Conservation (phyloP, 1,140 invertebrate species). For the Campoletis sonorensis region DNA sequence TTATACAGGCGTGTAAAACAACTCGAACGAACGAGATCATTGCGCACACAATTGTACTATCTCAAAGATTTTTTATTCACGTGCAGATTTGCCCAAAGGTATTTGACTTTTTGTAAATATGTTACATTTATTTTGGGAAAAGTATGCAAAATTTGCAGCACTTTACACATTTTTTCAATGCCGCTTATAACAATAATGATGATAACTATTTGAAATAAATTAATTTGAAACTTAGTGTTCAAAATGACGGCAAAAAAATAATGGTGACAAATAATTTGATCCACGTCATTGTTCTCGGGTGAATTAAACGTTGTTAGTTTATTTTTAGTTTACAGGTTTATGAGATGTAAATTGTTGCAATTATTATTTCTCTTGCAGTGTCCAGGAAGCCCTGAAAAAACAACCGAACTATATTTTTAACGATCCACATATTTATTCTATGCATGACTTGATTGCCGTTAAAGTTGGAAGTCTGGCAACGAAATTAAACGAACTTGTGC, state of each 20-base stretch:
- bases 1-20: conserved; percentile 81
- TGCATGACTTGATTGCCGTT: conserved; percentile 85
- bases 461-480: conserved; percentile 80
- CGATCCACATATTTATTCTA: conserved; percentile 86
- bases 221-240: too few relatives aligned
- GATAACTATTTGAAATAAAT: too few relatives aligned
- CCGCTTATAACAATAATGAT: too few relatives aligned
- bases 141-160: too few relatives aligned
- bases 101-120: conserved; percentile 29
- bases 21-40: conserved; percentile 79
- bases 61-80: conserved; percentile 83
- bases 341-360: neutral
- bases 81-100: conserved; percentile 82
- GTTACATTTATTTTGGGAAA: conserved; percentile 16
- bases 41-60: conserved; percentile 82
- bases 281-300: too few relatives aligned
- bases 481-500: conserved; percentile 80
- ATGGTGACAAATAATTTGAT: too few relatives aligned
- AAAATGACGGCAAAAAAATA: too few relatives aligned
- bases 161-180: too few relatives aligned
- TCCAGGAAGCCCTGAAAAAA: conserved; percentile 79
- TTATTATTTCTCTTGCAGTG: conserved; percentile 71
- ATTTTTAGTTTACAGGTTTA: neutral
- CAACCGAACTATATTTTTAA: conserved; percentile 80
- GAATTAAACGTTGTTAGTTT: too few relatives aligned